phyloP scores from a whole-genome alignment of 2,888 invertebrate species.

The Gnatocerus cornutus region DNA sequence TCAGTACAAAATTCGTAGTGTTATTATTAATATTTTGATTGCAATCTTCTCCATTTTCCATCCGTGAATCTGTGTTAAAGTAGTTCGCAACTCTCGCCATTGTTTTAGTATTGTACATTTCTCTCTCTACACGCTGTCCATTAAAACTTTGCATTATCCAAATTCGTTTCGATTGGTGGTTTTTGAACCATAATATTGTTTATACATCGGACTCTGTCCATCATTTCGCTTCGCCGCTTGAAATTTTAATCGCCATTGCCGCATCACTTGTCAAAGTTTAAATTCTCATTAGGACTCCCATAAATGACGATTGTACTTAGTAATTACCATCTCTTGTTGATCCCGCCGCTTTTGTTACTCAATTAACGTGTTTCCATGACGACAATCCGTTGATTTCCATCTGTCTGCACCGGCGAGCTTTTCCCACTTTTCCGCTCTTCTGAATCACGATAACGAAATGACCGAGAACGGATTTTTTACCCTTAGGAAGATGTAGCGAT shows the following conservation, averaged over 20 bases:
- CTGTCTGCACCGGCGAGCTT: not conserved
- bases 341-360: slow-evolving; percentile 42
- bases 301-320: slow-evolving; percentile 47
- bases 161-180: too few relatives aligned
- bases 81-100: too few relatives aligned
- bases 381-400: slow-evolving; percentile 23
- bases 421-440: not conserved
- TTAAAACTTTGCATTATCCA: too few relatives aligned
- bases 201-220: not conserved
- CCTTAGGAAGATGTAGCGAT: slow-evolving; percentile 7
- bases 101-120: too few relatives aligned
- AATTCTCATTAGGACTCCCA: slow-evolving; percentile 39
- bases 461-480: slow-evolving; percentile 8
- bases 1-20: too few relatives aligned
- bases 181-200: too few relatives aligned
- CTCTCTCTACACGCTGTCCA: too few relatives aligned
- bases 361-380: slow-evolving; percentile 46
- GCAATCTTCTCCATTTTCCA: too few relatives aligned
- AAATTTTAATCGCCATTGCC: slow-evolving; percentile 9
- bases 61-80: too few relatives aligned
- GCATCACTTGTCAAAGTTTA: slow-evolving; percentile 43
- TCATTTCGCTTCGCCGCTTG: slow-evolving; percentile 4
- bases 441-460: not conserved
- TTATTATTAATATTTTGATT: too few relatives aligned
- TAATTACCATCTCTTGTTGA: slow-evolving; percentile 48